Conservation (phyloP, 2,797 vertebrate species). For the Darevskia mixta region DNA sequence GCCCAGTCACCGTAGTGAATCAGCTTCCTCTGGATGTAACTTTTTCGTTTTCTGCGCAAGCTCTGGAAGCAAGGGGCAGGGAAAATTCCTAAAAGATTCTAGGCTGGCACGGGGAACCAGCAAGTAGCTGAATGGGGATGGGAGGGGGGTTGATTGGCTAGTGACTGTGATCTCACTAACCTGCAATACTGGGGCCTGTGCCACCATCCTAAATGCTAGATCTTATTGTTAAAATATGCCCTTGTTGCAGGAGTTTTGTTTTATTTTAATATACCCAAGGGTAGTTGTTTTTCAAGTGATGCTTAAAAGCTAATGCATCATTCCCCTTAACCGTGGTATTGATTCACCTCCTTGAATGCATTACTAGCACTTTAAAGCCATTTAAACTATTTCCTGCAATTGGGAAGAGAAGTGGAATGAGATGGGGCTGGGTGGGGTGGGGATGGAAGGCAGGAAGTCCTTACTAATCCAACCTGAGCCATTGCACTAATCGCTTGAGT, state of each 20-base stretch:
- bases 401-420: background rate
- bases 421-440: background rate
- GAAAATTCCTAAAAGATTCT: no score
- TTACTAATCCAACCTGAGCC: slow-evolving; percentile 49
- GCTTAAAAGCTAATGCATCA: background rate
- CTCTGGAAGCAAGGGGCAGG: background rate
- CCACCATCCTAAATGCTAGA: background rate
- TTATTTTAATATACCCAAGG: background rate
- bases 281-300: background rate
- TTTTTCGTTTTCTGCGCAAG: background rate
- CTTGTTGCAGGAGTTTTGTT: background rate
- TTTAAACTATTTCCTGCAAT: slow-evolving; percentile 17
- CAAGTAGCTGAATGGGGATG: no score
- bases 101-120: background rate
- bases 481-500: slow-evolving; percentile 32
- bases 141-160: background rate
- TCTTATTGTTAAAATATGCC: background rate
- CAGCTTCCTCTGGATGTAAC: no score
- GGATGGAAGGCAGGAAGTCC: background rate
- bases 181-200: no score
- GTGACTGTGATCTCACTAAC: background rate
- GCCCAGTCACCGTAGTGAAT: no score
- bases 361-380: slow-evolving; percentile 10
- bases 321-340: background rate
- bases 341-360: background rate